These are phyloP conservation scores for Falco naumanni DNA, from an alignment of 2,797 vertebrate species.

Conservation along the genomic window DNA sequence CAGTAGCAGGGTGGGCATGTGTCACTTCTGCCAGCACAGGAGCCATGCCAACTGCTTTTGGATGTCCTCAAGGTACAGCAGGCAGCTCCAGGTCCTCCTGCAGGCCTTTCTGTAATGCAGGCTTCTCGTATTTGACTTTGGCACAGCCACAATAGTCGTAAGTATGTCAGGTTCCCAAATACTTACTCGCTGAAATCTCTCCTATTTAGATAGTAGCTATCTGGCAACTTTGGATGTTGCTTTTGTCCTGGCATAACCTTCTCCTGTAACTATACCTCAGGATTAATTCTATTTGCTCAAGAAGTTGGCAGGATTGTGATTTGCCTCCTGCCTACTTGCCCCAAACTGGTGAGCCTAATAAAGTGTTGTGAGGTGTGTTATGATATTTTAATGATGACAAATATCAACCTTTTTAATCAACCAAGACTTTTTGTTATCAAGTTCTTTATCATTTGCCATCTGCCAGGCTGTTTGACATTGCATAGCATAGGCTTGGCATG, in stretches of 20 bases:
- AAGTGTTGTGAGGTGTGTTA: slow-evolving; percentile 41
- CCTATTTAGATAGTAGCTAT: slow-evolving; percentile 32
- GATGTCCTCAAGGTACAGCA: slow-evolving; percentile 8
- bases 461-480: not conserved
- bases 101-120: not conserved
- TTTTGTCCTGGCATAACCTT: slow-evolving; percentile 46
- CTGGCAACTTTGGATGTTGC: slow-evolving; percentile 28
- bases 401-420: slow-evolving; percentile 9
- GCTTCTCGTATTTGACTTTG: slow-evolving; percentile 19
- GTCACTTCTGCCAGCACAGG: not conserved
- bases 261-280: slow-evolving; percentile 13
- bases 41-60: not conserved
- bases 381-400: not conserved
- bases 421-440: not conserved
- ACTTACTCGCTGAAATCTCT: slow-evolving; percentile 27
- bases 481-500: not conserved
- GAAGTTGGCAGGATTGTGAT: slow-evolving; percentile 22
- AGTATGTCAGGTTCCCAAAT: slow-evolving; percentile 25
- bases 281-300: slow-evolving; percentile 44
- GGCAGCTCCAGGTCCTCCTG: not conserved
- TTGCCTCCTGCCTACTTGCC: slow-evolving; percentile 20
- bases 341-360: not conserved
- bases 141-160: not conserved
- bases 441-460: not conserved
- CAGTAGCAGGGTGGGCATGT: not conserved